Evolutionary conservation across 1,140 invertebrate species (phyloP), one percentile per base, ranked within the genome.

Genomic region (Pissodes strobi): DNA sequence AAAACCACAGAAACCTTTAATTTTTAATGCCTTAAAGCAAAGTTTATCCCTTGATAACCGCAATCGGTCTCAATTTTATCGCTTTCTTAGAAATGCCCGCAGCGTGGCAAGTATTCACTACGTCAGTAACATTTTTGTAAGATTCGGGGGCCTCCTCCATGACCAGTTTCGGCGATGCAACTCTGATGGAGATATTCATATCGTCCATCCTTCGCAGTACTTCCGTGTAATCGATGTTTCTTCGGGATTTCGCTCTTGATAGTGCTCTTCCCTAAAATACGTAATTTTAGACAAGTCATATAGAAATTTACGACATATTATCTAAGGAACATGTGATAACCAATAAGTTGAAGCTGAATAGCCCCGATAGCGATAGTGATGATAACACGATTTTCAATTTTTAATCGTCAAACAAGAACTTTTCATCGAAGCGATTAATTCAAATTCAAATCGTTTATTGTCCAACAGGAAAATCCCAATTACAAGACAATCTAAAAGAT

Each of bases 91-190:
- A 98, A 19, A 99, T 99, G 21, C 97, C 97, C 58, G 95, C 97
- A 39, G 87, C 88, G 79, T 99, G 95, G 78, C 98, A 99, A 3
- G 98, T 99, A 79, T 99, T 87, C 0, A 99, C 98, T 41, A 99
- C 98, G 84, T 99, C 97, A 1, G 95, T 98, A 0, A 99, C 98
- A 86, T 99, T 96, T 82, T 99, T 99, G 79, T 99, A 99, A 0
- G 96, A 98, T 79, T 99, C 96, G 0, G 98, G 98, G 43, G 97
- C 94, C 83, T 99, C 98, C 83, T 99, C 98, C 97, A 99, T 99
- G 0, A 99, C 96, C 58, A 99, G 82, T 82, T 99, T 99, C 0
- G 98, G 98, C 10, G 97, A 99, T 21, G 98, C 98, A 0, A 99
- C 95, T 76, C 98, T 84, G 64, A 99, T 99, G 1, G 95, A 92